Evolutionary conservation across 2,113 vertebrate genomes (phyloP).

Genomic region (Salminus brasiliensis): DNA sequence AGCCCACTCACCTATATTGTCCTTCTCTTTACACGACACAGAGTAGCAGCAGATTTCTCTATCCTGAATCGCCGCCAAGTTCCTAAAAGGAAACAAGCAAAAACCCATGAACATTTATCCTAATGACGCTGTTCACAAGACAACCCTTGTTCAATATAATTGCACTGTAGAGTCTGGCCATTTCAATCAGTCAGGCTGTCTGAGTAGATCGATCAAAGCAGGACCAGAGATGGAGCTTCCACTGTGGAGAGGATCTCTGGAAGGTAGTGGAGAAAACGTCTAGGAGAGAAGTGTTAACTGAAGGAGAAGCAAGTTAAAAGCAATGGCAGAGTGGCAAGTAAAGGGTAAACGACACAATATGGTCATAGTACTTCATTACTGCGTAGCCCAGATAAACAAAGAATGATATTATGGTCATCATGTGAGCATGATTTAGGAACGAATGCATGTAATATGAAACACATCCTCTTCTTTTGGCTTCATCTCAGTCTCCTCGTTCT

Average conservation of each 20-base stretch:
- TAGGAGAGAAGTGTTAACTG: neutral
- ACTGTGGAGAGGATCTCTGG: neutral
- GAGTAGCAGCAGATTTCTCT: conserved; percentile 86
- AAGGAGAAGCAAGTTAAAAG: no score
- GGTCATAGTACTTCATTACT: neutral
- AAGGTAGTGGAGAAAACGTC: neutral
- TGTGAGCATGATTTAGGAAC: neutral
- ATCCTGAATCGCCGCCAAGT: conserved; percentile 84
- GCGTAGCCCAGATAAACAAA: neutral
- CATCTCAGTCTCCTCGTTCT: neutral
- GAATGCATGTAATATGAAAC: neutral
- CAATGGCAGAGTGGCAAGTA: no score
- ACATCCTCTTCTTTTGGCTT: neutral
- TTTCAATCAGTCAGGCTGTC: neutral
- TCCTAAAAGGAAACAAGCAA: conserved; percentile 65
- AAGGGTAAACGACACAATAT: neutral
- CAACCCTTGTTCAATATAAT: neutral
- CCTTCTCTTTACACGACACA: conserved; percentile 86
- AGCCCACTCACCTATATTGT: conserved; percentile 80
- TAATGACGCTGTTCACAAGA: neutral
- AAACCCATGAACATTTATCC: neutral
- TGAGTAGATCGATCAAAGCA: neutral
- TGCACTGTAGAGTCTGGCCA: neutral
- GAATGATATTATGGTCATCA: neutral
- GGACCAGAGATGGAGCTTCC: neutral